Evolutionary conservation across 2,113 vertebrate species (phyloP).

Genomic region (Hypomesus transpacificus): DNA sequence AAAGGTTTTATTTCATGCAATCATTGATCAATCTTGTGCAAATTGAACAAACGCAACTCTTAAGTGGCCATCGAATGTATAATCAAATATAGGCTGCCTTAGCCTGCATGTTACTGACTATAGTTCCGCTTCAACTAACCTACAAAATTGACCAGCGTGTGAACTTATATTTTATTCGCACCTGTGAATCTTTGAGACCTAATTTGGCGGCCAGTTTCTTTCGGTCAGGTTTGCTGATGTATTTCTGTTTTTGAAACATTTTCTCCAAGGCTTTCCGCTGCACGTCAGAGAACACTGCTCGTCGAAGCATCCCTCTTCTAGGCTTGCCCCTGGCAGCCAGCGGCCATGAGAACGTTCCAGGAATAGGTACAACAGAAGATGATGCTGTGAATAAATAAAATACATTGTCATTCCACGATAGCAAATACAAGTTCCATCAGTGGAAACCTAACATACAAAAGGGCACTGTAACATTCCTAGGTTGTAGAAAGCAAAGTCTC

Average conservation of each 20-base stretch:
- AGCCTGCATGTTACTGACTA: neutral
- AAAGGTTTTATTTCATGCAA: neutral
- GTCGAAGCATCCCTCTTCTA: conserved; percentile 89
- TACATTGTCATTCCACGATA: neutral
- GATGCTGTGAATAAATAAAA: conserved; percentile 67
- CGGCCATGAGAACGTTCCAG: conserved; percentile 94
- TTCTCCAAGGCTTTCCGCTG: conserved; percentile 95
- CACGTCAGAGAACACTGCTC: conserved; percentile 95
- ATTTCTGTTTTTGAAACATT: conserved; percentile 99
- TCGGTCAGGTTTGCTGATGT: conserved; percentile 97
- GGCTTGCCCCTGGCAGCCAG: conserved; percentile 88
- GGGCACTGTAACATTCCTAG: neutral
- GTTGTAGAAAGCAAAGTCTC: conserved; percentile 33
- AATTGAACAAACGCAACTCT: neutral
- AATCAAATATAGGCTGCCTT: neutral
- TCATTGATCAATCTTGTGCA: no score
- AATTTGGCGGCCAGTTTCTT: conserved; percentile 92
- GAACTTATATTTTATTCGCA: conserved; percentile 39
- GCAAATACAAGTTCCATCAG: no score
- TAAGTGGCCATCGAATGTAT: neutral
- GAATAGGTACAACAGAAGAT: conserved; percentile 88
- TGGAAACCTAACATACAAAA: neutral
- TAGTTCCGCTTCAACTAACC: no score
- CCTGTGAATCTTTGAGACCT: conserved; percentile 95
- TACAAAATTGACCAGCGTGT: neutral